Evolutionary conservation across 2,113 vertebrate species (phyloP), one percentile per base, ranked within the genome.

Genomic region (Oryctolagus cuniculus): DNA sequence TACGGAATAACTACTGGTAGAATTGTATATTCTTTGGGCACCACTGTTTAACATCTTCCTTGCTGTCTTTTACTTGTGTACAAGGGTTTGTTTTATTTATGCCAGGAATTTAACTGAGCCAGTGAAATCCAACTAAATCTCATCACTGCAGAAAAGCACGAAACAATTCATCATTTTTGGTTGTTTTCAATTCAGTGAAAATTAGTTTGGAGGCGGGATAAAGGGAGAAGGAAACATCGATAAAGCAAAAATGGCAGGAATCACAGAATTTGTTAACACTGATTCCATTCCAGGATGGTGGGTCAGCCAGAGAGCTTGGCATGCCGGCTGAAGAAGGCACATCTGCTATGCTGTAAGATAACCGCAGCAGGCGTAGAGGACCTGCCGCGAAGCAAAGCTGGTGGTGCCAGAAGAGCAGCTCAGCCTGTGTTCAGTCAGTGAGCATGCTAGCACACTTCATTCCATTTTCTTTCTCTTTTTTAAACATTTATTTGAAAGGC

Each of bases 121-220:
- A 96, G 91, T 83, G 96, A 97, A 97, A 91, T 87, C 87, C 74
- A 97, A 94, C 96, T 98, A 98, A 97, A 97, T 95, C 92, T 94
- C 91, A 88, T 91, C 96, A 97, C 94, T 96, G 29, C 64, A 96
- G 93, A 97, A 97, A 98, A 97, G 94, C 97, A 96, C 90, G 97
- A 98, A 98, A 97, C 96, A 97, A 97, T 97, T 97, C 79, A 97
- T 98, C 96, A 95, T 87, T 94, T 94, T 82, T 95, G 93, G 97
- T 81, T 95, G 64, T 6, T 96, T 97, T 96, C 95, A 92, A 96
- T 95, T 70, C 92, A 97, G 98, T 97, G 89, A 98, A 98, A 97
- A 97, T 95, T 87, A 91, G 84, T 77, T 91, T 91, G 80, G 88
- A 80, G 75, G 84, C 36, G 29, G 64, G 51, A 72, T 89, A 25